Evolutionary conservation across 2,113 vertebrate genomes (phyloP).

Genomic region (Callionymus lyra): DNA sequence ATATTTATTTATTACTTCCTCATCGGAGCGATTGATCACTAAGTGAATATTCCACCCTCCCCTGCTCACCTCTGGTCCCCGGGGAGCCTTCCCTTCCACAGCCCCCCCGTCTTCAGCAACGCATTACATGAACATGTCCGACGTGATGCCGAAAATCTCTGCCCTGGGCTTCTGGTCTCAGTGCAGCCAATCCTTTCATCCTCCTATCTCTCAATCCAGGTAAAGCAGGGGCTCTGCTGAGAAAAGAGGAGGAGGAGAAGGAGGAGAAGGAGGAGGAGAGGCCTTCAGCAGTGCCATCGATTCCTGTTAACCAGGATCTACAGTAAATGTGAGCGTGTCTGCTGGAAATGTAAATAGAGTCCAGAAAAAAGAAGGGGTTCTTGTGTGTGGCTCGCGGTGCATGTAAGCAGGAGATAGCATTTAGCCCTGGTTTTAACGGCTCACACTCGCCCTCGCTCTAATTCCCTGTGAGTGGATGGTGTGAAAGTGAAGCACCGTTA

Average conservation of each 20-base stretch:
- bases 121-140: slow-evolving; percentile 49
- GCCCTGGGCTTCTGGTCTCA: slow-evolving; percentile 43
- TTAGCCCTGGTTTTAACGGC: slow-evolving; percentile 60
- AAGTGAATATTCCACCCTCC: slow-evolving; percentile 41
- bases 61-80: slow-evolving; percentile 37
- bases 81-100: slow-evolving; percentile 37
- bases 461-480: slow-evolving; percentile 57
- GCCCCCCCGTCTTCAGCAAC: slow-evolving; percentile 42
- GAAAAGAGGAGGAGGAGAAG: slow-evolving; percentile 14
- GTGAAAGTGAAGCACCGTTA: slow-evolving; percentile 61
- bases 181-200: slow-evolving; percentile 52
- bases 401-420: slow-evolving; percentile 60
- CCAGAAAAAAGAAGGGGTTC: slow-evolving; percentile 43
- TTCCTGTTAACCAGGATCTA: slow-evolving; percentile 51
- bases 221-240: slow-evolving; percentile 41
- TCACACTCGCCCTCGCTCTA: slow-evolving; percentile 56
- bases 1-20: no score
- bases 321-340: slow-evolving; percentile 44
- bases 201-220: slow-evolving; percentile 56
- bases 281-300: slow-evolving; percentile 53
- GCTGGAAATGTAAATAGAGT: slow-evolving; percentile 56
- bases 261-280: slow-evolving; percentile 8
- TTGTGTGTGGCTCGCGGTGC: slow-evolving; percentile 46
- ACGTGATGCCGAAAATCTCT: slow-evolving; percentile 40
- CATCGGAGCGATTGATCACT: slow-evolving; percentile 40